Percentiles rank a stretch among this genome's conserved stretches.
phyloP scores from a whole-genome alignment of 2,797 vertebrate species.

The Carduelis carduelis region DNA sequence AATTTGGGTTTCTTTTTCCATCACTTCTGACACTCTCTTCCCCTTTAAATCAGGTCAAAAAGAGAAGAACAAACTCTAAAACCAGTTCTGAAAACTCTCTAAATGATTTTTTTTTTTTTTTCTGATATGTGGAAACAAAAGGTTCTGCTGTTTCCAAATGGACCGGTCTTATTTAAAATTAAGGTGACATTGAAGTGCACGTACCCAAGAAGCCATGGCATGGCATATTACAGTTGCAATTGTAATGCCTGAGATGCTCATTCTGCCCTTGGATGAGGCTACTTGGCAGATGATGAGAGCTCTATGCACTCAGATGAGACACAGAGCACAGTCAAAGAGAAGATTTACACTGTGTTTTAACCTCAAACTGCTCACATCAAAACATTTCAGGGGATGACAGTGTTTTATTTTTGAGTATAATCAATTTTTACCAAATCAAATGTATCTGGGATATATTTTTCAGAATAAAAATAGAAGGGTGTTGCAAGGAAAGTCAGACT shows the following conservation, averaged over 20 bases:
- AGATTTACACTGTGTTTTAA: slow-evolving; percentile 1
- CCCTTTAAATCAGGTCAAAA: not conserved
- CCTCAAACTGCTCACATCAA: not conserved
- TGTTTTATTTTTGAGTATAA: not conserved
- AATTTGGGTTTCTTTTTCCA: not conserved
- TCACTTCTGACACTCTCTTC: not conserved
- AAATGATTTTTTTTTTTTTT: not conserved
- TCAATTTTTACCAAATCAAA: not conserved
- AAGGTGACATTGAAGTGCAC: not conserved
- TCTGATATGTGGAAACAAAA: not conserved
- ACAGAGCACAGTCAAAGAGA: not conserved
- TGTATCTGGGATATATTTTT: not conserved
- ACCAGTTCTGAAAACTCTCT: not conserved
- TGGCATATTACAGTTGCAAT: not conserved
- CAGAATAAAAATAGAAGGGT: not conserved
- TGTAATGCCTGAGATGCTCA: not conserved
- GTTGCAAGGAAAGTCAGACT: not conserved
- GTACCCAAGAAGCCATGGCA: not conserved
- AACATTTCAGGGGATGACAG: not conserved
- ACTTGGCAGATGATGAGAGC: not conserved
- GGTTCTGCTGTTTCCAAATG: not conserved
- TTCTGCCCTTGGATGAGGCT: not conserved
- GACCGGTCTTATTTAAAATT: not conserved
- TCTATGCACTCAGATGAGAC: not conserved
- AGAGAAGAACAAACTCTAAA: not conserved